Conservation (phyloP, 2,888 invertebrate genomes). For the Sturmia bella region DNA sequence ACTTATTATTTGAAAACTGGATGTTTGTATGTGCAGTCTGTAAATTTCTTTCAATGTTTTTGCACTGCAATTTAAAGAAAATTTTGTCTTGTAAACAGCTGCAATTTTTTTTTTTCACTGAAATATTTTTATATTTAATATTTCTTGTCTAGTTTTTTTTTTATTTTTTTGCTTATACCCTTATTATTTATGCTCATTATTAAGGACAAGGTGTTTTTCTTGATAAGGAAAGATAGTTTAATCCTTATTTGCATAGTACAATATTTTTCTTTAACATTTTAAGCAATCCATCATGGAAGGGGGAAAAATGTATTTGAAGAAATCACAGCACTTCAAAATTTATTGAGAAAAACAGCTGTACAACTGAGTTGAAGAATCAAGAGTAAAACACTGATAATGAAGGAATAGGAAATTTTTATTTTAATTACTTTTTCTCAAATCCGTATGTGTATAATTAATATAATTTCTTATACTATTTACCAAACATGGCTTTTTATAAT, state of each 20-base stretch:
- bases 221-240: neutral
- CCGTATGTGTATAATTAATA: too few species aligned
- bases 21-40: neutral
- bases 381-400: constrained; percentile 6
- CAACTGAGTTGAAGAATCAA: neutral
- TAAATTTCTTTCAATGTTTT: constrained; percentile 14
- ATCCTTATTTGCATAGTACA: constrained; percentile 47
- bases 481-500: too few species aligned
- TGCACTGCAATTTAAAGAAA: neutral
- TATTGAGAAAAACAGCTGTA: neutral
- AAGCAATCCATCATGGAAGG: constrained; percentile 25
- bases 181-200: constrained; percentile 29
- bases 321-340: neutral
- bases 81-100: constrained; percentile 16
- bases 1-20: neutral
- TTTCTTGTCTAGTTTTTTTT: neutral
- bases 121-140: constrained; percentile 1
- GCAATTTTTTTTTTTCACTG: neutral
- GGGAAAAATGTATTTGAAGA: neutral
- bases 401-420: neutral
- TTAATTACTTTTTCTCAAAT: neutral
- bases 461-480: too few species aligned
- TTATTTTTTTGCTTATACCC: constrained; percentile 6
- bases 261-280: too few species aligned
- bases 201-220: constrained; percentile 42